Base-by-base conservation (phyloP, 1,140 invertebrate species). In the Tetragnatha versicolor region DNA sequence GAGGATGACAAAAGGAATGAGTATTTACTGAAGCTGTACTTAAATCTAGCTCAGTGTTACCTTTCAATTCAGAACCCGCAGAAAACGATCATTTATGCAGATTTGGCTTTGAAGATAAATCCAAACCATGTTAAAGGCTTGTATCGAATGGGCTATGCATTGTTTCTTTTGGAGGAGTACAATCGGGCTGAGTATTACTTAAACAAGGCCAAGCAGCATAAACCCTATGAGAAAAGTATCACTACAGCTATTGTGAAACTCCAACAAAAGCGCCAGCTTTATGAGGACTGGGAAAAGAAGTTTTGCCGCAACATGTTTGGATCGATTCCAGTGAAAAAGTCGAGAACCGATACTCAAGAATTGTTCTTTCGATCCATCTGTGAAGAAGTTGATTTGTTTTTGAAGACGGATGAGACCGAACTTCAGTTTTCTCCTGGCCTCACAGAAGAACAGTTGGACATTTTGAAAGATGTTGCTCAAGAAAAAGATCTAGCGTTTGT, bases 1-100 rank as follows among this genome's bases (percentile, higher is more conserved):
- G 91, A 93, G 72, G 89, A 93, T 83, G 55, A 82, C 3, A 85
- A 88, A 82, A 89, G 91, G 83, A 88, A 88, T 47, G 85, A 87
- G 76, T 81, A 90, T 55, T 83, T 92, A 7, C 85, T 88, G 22
- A 90, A 89, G 79, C 83, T 81, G 27, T 75, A 79, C 53, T 51
- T 70, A 33, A 79, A 79, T 53, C 51, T 79, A 0, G 5, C 66
- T 31, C 33, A 49, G 22, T 70, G 66, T n/a, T 79, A 70, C 39
- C 22, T 79, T 0, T 63, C 70, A 20, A 20, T 70, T 1, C 25
- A 72, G 22, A 42, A 39, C 29, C 55, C 77, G 3, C 14, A 45
- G 2, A 61, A 63, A 51, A 55, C 66, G 37, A 12, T 72, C 0
- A 66, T 53, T 20, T 72, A 61, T 72, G 53, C 66, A 6, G 22